Evolutionary conservation across 2,888 invertebrate genomes (phyloP).

Genomic region (Cactoblastis cactorum): DNA sequence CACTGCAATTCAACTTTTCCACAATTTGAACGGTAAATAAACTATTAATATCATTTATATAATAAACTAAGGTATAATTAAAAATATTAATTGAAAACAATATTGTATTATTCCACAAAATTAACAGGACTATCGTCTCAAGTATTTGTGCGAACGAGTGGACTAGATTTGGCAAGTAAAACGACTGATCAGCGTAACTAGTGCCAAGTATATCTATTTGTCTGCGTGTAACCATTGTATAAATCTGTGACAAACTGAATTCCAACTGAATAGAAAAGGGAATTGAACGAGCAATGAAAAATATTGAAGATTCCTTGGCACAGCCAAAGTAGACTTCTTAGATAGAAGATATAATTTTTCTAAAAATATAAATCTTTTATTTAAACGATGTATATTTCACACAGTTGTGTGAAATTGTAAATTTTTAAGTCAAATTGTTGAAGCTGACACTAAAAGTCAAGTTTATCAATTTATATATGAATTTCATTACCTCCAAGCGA

Average conservation of each 20-base stretch:
- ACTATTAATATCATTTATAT: not conserved
- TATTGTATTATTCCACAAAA: not conserved
- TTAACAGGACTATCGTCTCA: not conserved
- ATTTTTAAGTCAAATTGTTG: too few relatives aligned
- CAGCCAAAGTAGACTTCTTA: not conserved
- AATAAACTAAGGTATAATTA: not conserved
- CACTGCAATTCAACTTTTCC: too few relatives aligned
- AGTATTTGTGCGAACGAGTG: not conserved
- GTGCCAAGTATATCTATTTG: slow-evolving; percentile 4
- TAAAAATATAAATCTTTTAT: too few relatives aligned
- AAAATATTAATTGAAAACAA: too few relatives aligned
- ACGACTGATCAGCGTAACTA: not conserved
- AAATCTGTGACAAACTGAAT: not conserved
- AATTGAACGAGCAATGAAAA: not conserved
- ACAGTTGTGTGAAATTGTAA: too few relatives aligned
- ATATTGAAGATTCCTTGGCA: not conserved
- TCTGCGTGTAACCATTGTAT: not conserved
- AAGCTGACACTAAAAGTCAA: too few relatives aligned
- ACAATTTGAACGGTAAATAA: too few relatives aligned
- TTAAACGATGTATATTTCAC: too few relatives aligned
- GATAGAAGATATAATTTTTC: too few relatives aligned
- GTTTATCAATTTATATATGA: too few relatives aligned
- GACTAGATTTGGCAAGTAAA: slow-evolving; percentile 3
- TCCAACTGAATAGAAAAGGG: not conserved
- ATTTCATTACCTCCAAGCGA: too few relatives aligned